Percentiles rank a stretch among this genome's conserved stretches.
phyloP scores from a whole-genome alignment of 2,888 invertebrate species.

The Eristalis arbustorum region DNA sequence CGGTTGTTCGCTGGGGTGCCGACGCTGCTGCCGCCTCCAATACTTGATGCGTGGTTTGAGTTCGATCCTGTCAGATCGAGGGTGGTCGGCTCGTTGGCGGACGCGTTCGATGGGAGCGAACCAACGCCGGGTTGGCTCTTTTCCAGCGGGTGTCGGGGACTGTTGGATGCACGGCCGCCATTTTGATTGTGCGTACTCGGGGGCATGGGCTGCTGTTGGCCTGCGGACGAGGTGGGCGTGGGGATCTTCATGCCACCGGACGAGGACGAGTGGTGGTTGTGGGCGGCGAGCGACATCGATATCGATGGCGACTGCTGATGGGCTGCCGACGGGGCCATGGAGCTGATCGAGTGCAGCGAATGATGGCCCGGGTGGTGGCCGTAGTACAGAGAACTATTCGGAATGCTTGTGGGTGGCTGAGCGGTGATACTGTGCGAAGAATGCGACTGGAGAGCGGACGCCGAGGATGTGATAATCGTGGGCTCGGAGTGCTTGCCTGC shows the following conservation, averaged over 20 bases:
- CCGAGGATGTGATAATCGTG: constrained; percentile 72
- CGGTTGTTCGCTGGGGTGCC: constrained; percentile 71
- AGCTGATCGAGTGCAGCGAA: constrained; percentile 76
- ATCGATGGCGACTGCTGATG: constrained; percentile 73
- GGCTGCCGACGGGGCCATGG: constrained; percentile 75
- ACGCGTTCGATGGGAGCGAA: constrained; percentile 42
- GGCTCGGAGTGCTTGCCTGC: constrained; percentile 71
- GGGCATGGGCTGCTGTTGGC: constrained; percentile 58
- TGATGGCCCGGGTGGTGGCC: constrained; percentile 75
- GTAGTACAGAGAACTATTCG: constrained; percentile 76
- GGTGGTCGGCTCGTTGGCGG: constrained; percentile 76
- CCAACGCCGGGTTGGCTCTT: constrained; percentile 40
- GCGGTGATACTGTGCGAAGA: constrained; percentile 71
- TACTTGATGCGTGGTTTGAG: constrained; percentile 77
- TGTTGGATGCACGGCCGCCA: constrained; percentile 75
- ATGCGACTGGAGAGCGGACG: constrained; percentile 73
- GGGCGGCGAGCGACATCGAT: constrained; percentile 69
- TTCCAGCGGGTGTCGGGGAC: constrained; percentile 73
- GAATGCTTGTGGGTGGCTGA: constrained; percentile 66
- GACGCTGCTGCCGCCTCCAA: constrained; percentile 67
- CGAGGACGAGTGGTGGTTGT: constrained; percentile 73
- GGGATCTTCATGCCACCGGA: constrained; percentile 74
- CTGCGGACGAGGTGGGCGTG: constrained; percentile 72
- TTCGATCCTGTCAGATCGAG: constrained; percentile 79
- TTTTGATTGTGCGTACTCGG: constrained; percentile 73